Conservation (phyloP, 92 coral and sea anemone genomes). For the Phenganax stokvisi region DNA sequence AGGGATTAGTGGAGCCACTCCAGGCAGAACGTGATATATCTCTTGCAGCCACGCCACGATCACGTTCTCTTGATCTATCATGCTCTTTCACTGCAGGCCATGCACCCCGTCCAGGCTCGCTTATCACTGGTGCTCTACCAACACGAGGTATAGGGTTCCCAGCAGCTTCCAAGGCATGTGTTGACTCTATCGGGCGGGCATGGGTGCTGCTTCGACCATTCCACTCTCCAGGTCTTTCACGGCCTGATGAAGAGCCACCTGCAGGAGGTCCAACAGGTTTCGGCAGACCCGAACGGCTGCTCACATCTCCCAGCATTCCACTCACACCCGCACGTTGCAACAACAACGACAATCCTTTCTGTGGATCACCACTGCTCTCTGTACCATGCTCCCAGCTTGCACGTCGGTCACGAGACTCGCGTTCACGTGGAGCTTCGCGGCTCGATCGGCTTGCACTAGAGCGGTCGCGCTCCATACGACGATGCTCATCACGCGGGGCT, state of each 20-base stretch:
- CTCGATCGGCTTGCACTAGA: constrained; percentile 54
- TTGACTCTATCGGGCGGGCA: constrained; percentile 61
- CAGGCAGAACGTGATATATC: constrained; percentile 29
- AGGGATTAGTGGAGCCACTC: constrained; percentile 30
- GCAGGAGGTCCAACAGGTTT: constrained; percentile 55
- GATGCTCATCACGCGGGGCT: constrained; percentile 63
- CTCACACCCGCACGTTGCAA: constrained; percentile 97
- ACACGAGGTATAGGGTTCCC: constrained; percentile 48
- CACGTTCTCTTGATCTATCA: constrained; percentile 66
- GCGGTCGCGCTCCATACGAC: constrained; percentile 84
- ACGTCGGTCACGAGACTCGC: constrained; percentile 65
- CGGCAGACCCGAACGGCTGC: constrained; percentile 51
- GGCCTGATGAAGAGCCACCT: constrained; percentile 46
- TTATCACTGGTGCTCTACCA: constrained; percentile 54
- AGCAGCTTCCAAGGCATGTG: constrained; percentile 51
- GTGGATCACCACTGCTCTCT: constrained; percentile 73
- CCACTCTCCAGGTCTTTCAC: constrained; percentile 82
- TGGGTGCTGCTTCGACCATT: constrained; percentile 64
- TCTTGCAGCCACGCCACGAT: constrained; percentile 63
- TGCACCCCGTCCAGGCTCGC: constrained; percentile 61
- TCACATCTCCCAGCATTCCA: constrained; percentile 72
- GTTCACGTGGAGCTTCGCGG: constrained; percentile 53
- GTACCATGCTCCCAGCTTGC: constrained; percentile 51
- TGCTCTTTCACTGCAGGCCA: constrained; percentile 71
- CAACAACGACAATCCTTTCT: constrained; percentile 85